Conservation (phyloP, 2,113 vertebrate species). For the Diadophis punctatus region DNA sequence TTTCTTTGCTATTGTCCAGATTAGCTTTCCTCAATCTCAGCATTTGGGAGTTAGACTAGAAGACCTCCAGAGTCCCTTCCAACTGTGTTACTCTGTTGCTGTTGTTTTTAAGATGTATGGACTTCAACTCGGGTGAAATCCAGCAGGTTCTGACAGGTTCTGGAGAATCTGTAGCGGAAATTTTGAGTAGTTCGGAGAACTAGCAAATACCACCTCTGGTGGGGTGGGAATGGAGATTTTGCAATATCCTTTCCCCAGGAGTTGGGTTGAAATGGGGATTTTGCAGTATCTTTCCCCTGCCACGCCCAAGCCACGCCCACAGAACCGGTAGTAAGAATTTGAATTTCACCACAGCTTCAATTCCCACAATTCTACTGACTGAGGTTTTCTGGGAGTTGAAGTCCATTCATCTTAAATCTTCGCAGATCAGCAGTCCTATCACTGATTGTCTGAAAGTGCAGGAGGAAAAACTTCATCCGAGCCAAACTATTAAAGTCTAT, state of each 20-base stretch:
- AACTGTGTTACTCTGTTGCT: background rate
- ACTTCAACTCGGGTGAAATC: too few relatives aligned
- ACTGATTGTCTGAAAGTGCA: background rate
- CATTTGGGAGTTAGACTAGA: background rate
- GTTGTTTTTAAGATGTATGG: background rate
- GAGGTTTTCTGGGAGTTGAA: background rate
- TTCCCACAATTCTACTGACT: background rate
- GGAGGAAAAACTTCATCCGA: background rate
- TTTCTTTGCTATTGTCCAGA: background rate
- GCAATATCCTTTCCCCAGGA: too few relatives aligned
- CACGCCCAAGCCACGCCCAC: too few relatives aligned
- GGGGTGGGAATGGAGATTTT: too few relatives aligned
- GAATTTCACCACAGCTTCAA: too few relatives aligned
- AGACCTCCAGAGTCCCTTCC: background rate
- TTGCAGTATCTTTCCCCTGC: too few relatives aligned
- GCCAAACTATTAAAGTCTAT: background rate
- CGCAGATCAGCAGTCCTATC: background rate
- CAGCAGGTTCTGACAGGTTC: too few relatives aligned
- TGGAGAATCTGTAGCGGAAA: too few relatives aligned
- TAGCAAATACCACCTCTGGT: too few relatives aligned
- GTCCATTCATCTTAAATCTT: background rate
- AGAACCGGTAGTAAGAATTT: too few relatives aligned
- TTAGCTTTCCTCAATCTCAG: background rate
- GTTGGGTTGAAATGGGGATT: too few relatives aligned
- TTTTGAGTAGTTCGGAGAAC: too few relatives aligned